Base-by-base conservation (phyloP, 2,888 invertebrate species). In the Pristionchus japonicus region DNA sequence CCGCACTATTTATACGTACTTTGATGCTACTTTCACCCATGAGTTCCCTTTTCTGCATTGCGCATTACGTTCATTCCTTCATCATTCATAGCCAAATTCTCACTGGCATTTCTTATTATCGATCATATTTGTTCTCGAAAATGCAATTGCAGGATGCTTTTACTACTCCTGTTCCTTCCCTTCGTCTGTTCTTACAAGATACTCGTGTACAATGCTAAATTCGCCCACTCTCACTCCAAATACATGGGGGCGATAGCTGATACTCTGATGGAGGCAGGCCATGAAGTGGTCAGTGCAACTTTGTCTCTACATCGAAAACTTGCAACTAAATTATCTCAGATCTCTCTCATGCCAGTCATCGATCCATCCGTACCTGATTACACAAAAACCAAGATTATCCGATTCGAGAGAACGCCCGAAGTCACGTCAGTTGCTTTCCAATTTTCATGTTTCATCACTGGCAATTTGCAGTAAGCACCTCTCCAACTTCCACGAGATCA, bases 391-490 rank as follows among this genome's bases (percentile, higher is more conserved):
- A 43, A 43, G 43, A 13, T 77, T 2, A 77, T 77, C 27, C 40
- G 77, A 77, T 77, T n/a, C n/a, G 77, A 43, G 43, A 43, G 77
- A 27, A 47, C 23, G 1, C n/a, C 23, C 23, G 77, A 40, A n/a
- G 77, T 77, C 27, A 77, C 43, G 77, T 77, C 3, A n/a, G n/a
- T n/a, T n/a, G n/a, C n/a, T n/a, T n/a, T n/a, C n/a, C n/a, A n/a
- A n/a, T n/a, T n/a, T n/a, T n/a, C n/a, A n/a, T n/a, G n/a, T n/a
- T n/a, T n/a, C n/a, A n/a, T n/a, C n/a, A n/a, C n/a, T n/a, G n/a
- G n/a, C n/a, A n/a, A 3, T 15, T 70, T 77, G n/a, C 77, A 77
- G 77, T n/a, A 77, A 77, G n/a, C 77, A 77, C 17, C 43, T 77
- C 43, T 23, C 43, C 20, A 43, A 77, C 40, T 77, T 77, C 43